Evolutionary conservation across 2,797 vertebrate species (phyloP).

Genomic region (Kryptolebias ocellatus): DNA sequence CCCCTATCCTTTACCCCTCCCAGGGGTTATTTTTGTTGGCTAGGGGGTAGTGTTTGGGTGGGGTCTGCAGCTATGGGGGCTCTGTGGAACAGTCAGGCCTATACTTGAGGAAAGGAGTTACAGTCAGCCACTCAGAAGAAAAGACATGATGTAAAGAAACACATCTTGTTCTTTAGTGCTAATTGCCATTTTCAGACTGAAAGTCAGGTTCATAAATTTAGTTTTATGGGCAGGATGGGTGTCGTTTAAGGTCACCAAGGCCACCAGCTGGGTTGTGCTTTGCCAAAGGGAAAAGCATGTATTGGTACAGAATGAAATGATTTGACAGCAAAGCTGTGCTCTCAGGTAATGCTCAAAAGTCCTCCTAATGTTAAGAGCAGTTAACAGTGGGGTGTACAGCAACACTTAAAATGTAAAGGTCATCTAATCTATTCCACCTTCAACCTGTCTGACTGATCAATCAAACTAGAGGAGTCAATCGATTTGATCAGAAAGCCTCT

Average conservation of each 20-base stretch:
- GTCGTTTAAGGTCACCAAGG: constrained; percentile 75
- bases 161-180: constrained; percentile 68
- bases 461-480: constrained; percentile 71
- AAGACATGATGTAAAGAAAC: constrained; percentile 71
- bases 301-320: constrained; percentile 52
- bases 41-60: constrained; percentile 74
- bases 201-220: constrained; percentile 76
- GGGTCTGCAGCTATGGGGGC: constrained; percentile 58
- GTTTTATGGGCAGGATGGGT: constrained; percentile 77
- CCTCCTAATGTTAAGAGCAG: constrained; percentile 67
- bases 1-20: constrained; percentile 70
- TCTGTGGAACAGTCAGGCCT: constrained; percentile 60
- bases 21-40: constrained; percentile 81
- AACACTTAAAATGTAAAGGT: constrained; percentile 70
- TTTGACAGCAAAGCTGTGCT: constrained; percentile 57
- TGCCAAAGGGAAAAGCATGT: constrained; percentile 58
- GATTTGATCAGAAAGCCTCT: constrained; percentile 76
- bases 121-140: constrained; percentile 69
- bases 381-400: constrained; percentile 46
- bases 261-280: constrained; percentile 72
- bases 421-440: constrained; percentile 78
- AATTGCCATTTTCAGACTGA: constrained; percentile 75
- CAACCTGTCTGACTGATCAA: constrained; percentile 70
- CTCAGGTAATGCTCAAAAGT: constrained; percentile 65
- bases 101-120: constrained; percentile 64